Base-by-base conservation (phyloP, 1,140 invertebrate genomes). In the Solen grandis region DNA sequence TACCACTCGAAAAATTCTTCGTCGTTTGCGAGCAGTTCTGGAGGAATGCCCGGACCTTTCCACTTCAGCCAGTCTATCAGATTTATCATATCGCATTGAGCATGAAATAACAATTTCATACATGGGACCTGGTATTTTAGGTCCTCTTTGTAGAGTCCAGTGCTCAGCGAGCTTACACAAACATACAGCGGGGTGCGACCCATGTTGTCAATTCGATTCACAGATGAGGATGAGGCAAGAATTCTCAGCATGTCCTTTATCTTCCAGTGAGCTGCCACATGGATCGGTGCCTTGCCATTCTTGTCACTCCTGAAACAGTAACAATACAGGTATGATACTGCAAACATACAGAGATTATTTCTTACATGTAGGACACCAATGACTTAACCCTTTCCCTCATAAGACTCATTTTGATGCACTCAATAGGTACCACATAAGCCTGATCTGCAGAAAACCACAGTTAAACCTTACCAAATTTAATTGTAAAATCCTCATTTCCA, bases 231-330 rank as follows among this genome's bases (percentile, higher is more conserved):
- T 5, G 87, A 86, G 31, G 83, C 82, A 10, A 92, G 82, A 35
- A 92, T 85, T 41, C 86, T 78, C 16, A 91, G 84, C 79, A 91
- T 89, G 60, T 91, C 90, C 25, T 88, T 87, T 0, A 90, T 80
- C 80, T 91, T 92, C 89, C 91, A 91, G 77, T 91, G 89, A 19
- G 91, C 90, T 31, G 91, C 91, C 29, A 91, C 88, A 81, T 92
- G 90, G 22, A 92, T 86, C 36, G 91, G 90, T 29, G 88, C 85
- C 52, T 89, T 85, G 10, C 91, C 91, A 57, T 86, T 82, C 60
- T 86, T 86, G 73, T 92, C 91, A 85, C 86, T 82, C 52, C 91
- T 92, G 84, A 31, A 81, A 85, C 25, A 60, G 50, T 14, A 62
- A 27, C 29, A 68, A 74, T 10, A 60, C 25, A 59, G n/a, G n/a